These are phyloP conservation scores for Erethizon dorsatum DNA, from an alignment of 2,797 vertebrate species.

Conservation along the genomic window DNA sequence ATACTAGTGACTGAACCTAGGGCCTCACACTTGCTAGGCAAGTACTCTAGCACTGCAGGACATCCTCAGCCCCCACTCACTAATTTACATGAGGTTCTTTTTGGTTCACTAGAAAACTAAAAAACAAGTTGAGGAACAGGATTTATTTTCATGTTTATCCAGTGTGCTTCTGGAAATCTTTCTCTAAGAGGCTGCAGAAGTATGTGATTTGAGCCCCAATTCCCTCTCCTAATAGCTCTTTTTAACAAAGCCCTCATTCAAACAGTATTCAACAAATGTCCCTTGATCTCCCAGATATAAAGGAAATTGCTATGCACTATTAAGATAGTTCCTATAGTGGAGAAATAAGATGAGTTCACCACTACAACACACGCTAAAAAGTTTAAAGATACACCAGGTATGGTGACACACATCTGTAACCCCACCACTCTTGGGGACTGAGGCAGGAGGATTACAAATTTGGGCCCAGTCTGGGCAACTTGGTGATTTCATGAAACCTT, in stretches of 20 bases:
- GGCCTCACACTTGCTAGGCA: background rate
- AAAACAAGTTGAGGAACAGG: conserved; percentile 48
- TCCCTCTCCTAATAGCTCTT: background rate
- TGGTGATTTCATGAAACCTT: background rate
- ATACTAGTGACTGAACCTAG: background rate
- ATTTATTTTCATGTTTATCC: background rate
- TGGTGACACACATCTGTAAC: background rate
- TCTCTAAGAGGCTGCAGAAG: conserved; percentile 28
- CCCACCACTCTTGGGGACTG: background rate
- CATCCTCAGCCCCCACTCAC: background rate
- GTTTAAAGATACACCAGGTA: background rate
- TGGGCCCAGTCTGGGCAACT: background rate
- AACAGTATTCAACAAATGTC: background rate
- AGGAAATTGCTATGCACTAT: background rate
- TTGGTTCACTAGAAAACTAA: background rate
- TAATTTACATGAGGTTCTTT: background rate
- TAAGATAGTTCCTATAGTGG: background rate
- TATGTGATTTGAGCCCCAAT: background rate
- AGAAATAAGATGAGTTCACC: background rate
- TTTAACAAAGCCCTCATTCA: background rate
- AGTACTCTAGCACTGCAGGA: background rate
- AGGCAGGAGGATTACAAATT: background rate
- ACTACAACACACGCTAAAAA: background rate
- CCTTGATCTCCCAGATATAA: background rate
- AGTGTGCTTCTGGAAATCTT: background rate